phyloP scores from a whole-genome alignment of 2,113 vertebrate species.

The Sceloporus tristichus region DNA sequence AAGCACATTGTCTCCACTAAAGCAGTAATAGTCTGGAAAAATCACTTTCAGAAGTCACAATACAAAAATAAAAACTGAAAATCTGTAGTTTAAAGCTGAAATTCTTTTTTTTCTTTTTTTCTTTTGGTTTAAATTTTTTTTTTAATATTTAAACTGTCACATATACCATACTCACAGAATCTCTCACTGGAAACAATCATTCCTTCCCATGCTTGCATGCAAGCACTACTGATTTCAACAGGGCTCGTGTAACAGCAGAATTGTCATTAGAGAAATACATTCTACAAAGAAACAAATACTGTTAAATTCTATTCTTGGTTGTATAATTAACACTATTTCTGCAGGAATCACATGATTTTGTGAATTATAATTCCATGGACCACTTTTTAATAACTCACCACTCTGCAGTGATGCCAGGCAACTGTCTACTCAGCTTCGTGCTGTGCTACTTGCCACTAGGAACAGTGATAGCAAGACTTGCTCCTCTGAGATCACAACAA shows the following conservation, averaged over 20 bases:
- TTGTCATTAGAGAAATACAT: conserved; percentile 8
- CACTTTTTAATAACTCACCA: too few relatives aligned
- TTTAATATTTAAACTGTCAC: not conserved
- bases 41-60: conserved; percentile 67
- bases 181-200: not conserved
- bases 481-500: too few relatives aligned
- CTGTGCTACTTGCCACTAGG: too few relatives aligned
- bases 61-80: conserved; percentile 25
- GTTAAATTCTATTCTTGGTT: conserved; percentile 21
- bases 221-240: not conserved
- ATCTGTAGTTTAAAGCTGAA: conserved; percentile 24
- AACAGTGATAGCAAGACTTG: too few relatives aligned
- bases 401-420: too few relatives aligned
- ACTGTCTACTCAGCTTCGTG: too few relatives aligned
- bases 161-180: not conserved
- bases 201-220: not conserved
- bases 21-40: conserved; percentile 58
- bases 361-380: not conserved
- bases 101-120: not conserved
- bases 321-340: not conserved
- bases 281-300: conserved; percentile 24
- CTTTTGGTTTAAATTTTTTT: too few relatives aligned
- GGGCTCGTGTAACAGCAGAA: not conserved
- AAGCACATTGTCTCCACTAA: conserved; percentile 37
- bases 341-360: not conserved